These are phyloP conservation scores for Mesitornis unicolor DNA, from an alignment of 2,113 vertebrate genomes.

Conservation along the genomic window DNA sequence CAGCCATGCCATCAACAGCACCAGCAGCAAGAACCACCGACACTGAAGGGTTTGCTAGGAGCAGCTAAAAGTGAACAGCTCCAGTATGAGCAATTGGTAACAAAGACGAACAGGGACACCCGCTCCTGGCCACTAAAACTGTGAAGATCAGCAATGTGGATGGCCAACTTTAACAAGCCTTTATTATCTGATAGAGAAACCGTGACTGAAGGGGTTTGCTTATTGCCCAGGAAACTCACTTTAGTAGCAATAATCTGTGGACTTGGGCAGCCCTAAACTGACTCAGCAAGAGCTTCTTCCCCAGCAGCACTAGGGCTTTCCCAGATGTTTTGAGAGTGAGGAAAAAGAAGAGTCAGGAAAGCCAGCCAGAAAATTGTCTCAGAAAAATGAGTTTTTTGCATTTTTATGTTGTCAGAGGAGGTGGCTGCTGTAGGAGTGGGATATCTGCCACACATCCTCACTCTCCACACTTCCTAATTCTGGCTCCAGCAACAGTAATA, in stretches of 20 bases:
- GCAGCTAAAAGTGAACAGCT: not conserved
- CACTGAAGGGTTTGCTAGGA: not conserved
- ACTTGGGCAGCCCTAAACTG: not conserved
- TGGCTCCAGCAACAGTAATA: not conserved
- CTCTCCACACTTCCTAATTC: not conserved
- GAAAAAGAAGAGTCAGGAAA: not conserved
- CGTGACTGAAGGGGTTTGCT: not conserved
- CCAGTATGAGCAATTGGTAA: not conserved
- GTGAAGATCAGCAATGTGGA: not conserved
- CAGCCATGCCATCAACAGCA: rapidly evolving
- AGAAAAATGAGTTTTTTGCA: not conserved
- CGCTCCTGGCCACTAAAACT: not conserved
- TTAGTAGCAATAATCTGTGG: not conserved
- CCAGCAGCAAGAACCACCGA: not conserved
- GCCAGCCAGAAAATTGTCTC: not conserved
- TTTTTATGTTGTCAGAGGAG: not conserved
- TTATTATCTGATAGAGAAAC: not conserved
- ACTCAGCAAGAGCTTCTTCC: not conserved
- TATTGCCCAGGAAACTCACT: not conserved
- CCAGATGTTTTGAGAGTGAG: not conserved
- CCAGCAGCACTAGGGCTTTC: not conserved
- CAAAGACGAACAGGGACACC: not conserved
- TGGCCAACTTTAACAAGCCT: not conserved
- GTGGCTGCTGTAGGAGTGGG: not conserved
- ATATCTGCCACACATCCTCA: not conserved